Conservation (phyloP, 1,140 invertebrate genomes). For the Plutomurus gul region DNA sequence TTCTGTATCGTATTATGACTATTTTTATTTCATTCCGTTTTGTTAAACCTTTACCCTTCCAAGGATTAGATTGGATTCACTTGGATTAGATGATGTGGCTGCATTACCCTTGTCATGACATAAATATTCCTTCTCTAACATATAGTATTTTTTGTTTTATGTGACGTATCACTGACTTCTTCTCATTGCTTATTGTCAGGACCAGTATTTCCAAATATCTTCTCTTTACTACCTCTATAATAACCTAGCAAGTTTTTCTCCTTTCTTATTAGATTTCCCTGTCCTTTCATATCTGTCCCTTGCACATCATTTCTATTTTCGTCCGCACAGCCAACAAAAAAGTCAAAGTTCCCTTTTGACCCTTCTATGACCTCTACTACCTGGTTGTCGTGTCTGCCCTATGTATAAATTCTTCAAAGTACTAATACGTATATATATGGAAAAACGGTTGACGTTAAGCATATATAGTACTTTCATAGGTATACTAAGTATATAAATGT, state of each 20-base stretch:
- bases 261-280: slow-evolving; percentile 16
- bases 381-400: background rate
- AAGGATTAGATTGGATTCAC: slow-evolving; percentile 41
- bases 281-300: background rate
- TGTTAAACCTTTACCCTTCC: slow-evolving; percentile 46
- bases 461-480: no score
- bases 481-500: no score
- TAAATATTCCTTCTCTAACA: slow-evolving; percentile 21
- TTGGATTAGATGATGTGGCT: slow-evolving; percentile 42
- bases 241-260: background rate
- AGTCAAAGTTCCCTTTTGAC: background rate
- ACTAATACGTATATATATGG: no score
- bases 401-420: background rate
- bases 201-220: slow-evolving; percentile 14
- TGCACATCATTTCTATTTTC: background rate
- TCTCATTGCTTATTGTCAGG: slow-evolving; percentile 26
- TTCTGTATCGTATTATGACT: slow-evolving; percentile 49
- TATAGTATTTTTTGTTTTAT: slow-evolving; percentile 20
- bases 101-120: slow-evolving; percentile 25
- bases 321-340: background rate
- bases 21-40: slow-evolving; percentile 48
- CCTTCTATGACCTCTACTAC: background rate
- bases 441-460: no score
- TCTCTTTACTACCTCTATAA: slow-evolving; percentile 24
- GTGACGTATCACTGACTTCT: slow-evolving; percentile 16